A percentile compares a stretch with the other conserved stretches of the same genome.
Evolutionary conservation across 2,113 vertebrate genomes (phyloP).

Genomic region (Myotis brandtii): DNA sequence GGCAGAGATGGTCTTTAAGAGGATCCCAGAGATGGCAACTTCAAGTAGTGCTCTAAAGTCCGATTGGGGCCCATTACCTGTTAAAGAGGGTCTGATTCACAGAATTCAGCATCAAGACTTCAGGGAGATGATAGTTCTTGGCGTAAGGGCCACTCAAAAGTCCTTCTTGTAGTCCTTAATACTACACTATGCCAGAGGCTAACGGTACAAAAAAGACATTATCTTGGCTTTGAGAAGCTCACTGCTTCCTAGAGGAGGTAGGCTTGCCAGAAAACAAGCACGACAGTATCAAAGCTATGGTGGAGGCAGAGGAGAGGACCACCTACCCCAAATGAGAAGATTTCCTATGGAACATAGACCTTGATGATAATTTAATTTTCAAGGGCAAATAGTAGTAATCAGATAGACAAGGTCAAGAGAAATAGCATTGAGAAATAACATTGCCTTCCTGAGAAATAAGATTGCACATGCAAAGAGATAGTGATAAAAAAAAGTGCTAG

Average conservation of each 20-base stretch:
- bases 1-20: not conserved
- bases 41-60: not conserved
- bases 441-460: not conserved
- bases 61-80: not conserved
- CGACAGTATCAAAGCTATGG: not conserved
- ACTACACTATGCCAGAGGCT: not conserved
- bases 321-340: not conserved
- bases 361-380: not conserved
- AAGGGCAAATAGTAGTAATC: not conserved
- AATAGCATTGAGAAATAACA: no score
- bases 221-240: not conserved
- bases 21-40: not conserved
- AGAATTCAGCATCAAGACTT: not conserved
- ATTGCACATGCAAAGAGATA: not conserved
- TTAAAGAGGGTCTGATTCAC: constrained; percentile 22
- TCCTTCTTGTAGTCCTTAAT: not conserved
- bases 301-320: not conserved
- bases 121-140: not conserved
- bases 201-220: not conserved
- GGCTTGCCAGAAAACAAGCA: not conserved
- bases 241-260: not conserved
- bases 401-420: not conserved
- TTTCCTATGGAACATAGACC: not conserved
- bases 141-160: not conserved
- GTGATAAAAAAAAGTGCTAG: not conserved